phyloP scores from a whole-genome alignment of 1,140 invertebrate genomes.

The Drosophila erecta region DNA sequence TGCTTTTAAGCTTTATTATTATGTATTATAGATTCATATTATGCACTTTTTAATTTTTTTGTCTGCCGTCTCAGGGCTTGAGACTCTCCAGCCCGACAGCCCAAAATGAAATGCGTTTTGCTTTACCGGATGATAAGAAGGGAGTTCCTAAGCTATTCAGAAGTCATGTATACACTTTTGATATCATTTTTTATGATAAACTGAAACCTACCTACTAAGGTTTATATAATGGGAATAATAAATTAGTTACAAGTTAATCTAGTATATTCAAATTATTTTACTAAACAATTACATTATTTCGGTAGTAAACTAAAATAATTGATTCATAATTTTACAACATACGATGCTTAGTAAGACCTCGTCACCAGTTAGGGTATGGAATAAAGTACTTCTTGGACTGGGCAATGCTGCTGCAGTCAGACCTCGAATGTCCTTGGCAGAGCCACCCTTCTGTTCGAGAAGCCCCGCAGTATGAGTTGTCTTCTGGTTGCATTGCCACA shows the following conservation, averaged over 20 bases:
- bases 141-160: too few relatives aligned
- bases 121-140: not conserved
- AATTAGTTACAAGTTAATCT: too few relatives aligned
- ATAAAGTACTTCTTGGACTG: not conserved
- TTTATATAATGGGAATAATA: too few relatives aligned
- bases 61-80: slow-evolving; percentile 48
- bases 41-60: slow-evolving; percentile 81
- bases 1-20: slow-evolving; percentile 76
- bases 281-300: too few relatives aligned
- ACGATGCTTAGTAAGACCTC: too few relatives aligned
- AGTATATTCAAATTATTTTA: too few relatives aligned
- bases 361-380: slow-evolving; percentile 8
- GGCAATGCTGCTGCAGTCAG: slow-evolving; percentile 31
- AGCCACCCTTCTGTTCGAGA: slow-evolving; percentile 46
- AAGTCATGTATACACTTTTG: slow-evolving; percentile 4
- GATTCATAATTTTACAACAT: too few relatives aligned
- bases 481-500: slow-evolving; percentile 73
- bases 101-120: slow-evolving; percentile 65
- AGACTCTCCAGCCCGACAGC: slow-evolving; percentile 42
- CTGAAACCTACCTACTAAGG: too few relatives aligned
- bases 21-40: slow-evolving; percentile 83
- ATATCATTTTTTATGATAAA: too few relatives aligned
- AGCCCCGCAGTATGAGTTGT: slow-evolving; percentile 54
- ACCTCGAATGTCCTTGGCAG: slow-evolving; percentile 47
- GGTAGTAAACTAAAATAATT: too few relatives aligned